These are phyloP conservation scores for Cryptoblepharus egeriae DNA, from an alignment of 2,797 vertebrate species.

Conservation along the genomic window DNA sequence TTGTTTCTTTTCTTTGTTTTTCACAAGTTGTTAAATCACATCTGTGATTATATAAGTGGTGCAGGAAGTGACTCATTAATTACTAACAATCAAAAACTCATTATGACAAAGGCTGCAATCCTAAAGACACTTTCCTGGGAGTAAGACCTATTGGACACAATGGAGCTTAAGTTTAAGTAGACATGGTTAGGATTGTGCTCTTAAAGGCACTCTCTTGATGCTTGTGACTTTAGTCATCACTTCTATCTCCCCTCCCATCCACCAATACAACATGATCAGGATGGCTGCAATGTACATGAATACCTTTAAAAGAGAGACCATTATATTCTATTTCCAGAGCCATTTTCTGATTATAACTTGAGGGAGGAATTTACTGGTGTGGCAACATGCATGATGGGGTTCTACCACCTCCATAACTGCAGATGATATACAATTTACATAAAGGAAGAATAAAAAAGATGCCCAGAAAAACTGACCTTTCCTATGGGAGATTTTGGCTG, in stretches of 20 bases:
- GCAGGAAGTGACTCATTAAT: conserved; percentile 23
- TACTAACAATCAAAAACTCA: conserved; percentile 27
- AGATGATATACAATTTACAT: neutral
- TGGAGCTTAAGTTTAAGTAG: too few species aligned
- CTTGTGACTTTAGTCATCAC: neutral
- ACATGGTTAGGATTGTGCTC: too few species aligned
- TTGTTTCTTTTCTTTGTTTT: neutral
- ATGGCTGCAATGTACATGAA: neutral
- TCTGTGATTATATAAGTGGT: conserved; percentile 26
- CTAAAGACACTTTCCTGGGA: too few species aligned
- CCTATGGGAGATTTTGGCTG: neutral
- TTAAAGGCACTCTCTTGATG: conserved; percentile 8
- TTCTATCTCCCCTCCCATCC: too few species aligned
- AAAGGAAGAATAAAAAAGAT: neutral
- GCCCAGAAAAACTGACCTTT: neutral
- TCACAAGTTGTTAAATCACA: conserved; percentile 10
- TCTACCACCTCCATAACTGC: neutral
- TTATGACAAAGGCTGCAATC: too few species aligned
- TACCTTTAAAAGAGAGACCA: neutral
- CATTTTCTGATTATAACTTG: neutral
- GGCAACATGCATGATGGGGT: neutral
- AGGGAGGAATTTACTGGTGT: neutral
- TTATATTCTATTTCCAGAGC: neutral
- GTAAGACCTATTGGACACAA: too few species aligned
- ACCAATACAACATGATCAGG: neutral